phyloP scores from a whole-genome alignment of 2,797 vertebrate species.

The Orientallactaga sibirica region DNA sequence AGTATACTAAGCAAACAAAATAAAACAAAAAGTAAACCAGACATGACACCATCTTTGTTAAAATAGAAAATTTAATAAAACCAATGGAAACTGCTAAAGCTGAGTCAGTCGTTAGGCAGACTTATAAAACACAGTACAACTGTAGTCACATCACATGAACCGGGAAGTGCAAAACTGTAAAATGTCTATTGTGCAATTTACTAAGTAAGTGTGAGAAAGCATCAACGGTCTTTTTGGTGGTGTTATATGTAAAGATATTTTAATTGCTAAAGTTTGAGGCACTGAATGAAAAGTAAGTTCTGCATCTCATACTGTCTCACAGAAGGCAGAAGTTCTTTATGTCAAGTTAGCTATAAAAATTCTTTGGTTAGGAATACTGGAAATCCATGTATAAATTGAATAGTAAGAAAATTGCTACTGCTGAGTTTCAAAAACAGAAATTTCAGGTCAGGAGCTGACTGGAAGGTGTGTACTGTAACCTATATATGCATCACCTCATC shows the following conservation, averaged over 20 bases:
- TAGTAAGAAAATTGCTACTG: neutral
- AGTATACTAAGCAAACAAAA: conserved; percentile 31
- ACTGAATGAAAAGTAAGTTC: conserved; percentile 15
- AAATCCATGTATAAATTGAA: conserved; percentile 17
- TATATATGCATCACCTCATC: neutral
- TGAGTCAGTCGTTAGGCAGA: conserved; percentile 15
- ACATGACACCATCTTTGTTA: neutral
- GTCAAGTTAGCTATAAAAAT: conserved; percentile 40
- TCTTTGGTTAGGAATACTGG: conserved; percentile 57
- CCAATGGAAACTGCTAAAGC: neutral
- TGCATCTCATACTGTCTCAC: conserved; percentile 20
- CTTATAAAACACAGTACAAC: conserved; percentile 24
- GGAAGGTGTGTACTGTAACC: rapidly evolving
- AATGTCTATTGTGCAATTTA: neutral
- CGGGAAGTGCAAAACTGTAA: neutral
- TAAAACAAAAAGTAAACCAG: neutral
- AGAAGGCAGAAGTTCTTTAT: neutral
- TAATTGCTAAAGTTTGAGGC: conserved; percentile 45
- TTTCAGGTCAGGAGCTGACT: neutral
- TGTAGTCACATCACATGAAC: conserved; percentile 55
- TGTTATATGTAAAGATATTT: conserved; percentile 19
- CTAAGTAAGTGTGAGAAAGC: neutral
- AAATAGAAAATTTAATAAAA: conserved; percentile 71
- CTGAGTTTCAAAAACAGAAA: neutral
- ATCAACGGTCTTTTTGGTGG: neutral